phyloP scores from a whole-genome alignment of 2,888 invertebrate species.

The Drosophila anomelani region DNA sequence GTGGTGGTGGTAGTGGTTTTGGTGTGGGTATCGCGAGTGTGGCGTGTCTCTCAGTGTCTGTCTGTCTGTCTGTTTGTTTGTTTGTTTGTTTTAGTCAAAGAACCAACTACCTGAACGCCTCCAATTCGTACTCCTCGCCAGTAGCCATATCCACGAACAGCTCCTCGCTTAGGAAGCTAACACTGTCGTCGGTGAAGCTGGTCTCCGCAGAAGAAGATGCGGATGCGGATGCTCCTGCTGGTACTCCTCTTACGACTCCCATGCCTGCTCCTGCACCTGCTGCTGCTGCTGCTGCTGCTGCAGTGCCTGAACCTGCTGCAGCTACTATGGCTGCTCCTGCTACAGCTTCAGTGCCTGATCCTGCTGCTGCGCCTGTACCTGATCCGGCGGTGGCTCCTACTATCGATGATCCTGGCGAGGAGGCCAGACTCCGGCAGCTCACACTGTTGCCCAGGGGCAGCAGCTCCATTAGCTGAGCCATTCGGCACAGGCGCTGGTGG shows the following conservation, averaged over 20 bases:
- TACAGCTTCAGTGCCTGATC: not conserved
- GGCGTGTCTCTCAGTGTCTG: not conserved
- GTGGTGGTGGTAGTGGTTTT: not conserved
- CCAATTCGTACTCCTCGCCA: slow-evolving; percentile 42
- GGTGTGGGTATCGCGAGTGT: not conserved
- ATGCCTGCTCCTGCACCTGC: not conserved
- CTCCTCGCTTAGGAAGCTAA: slow-evolving; percentile 78
- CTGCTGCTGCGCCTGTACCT: not conserved
- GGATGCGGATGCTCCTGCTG: not conserved
- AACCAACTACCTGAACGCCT: slow-evolving; percentile 57
- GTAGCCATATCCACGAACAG: slow-evolving; percentile 65
- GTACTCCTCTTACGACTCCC: not conserved
- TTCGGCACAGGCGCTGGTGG: slow-evolving; percentile 42
- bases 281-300: not conserved
- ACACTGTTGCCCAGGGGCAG: slow-evolving; percentile 53
- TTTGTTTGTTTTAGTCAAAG: not conserved
- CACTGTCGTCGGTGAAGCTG: slow-evolving; percentile 24
- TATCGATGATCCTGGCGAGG: slow-evolving; percentile 45
- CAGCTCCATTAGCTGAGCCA: slow-evolving; percentile 69
- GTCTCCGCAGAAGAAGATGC: slow-evolving; percentile 35
- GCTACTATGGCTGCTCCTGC: not conserved
- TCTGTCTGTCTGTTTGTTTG: not conserved
- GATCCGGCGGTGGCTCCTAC: slow-evolving; percentile 19
- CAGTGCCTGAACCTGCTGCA: not conserved
- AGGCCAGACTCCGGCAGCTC: slow-evolving; percentile 39